Conservation (phyloP, 2,888 invertebrate genomes). For the Macrosiphum euphorbiae region DNA sequence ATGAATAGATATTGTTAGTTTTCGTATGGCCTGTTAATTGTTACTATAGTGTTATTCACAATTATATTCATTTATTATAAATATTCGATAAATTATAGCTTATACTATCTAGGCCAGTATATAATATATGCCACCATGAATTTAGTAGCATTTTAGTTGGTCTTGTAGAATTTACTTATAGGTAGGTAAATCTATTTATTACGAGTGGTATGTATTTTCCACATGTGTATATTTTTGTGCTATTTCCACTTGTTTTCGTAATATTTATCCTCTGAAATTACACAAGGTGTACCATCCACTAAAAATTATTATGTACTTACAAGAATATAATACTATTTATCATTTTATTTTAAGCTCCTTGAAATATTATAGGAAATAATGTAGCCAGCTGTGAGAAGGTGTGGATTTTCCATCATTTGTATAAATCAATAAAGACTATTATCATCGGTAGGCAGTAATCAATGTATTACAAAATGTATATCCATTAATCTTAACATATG, state of each 20-base stretch:
- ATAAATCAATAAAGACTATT: no score
- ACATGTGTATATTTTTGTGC: not conserved
- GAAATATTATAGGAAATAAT: not conserved
- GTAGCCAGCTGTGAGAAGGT: not conserved
- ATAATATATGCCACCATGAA: not conserved
- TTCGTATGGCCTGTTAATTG: not conserved
- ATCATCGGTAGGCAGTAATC: no score
- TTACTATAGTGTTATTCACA: not conserved
- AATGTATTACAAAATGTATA: no score
- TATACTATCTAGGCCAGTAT: not conserved
- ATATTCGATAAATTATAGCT: not conserved
- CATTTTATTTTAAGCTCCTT: not conserved
- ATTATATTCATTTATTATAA: not conserved
- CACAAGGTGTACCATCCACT: not conserved
- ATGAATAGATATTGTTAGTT: not conserved
- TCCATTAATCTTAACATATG: no score
- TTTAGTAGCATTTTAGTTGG: not conserved
- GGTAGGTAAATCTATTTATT: not conserved
- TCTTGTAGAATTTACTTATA: not conserved
- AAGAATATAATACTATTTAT: not conserved
- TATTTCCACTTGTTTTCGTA: not conserved
- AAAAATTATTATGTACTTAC: not conserved
- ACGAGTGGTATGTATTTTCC: not conserved
- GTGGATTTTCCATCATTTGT: not conserved
- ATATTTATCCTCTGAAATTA: not conserved